Base-by-base conservation (phyloP, 2,888 invertebrate genomes). In the Mystacides longicornis region DNA sequence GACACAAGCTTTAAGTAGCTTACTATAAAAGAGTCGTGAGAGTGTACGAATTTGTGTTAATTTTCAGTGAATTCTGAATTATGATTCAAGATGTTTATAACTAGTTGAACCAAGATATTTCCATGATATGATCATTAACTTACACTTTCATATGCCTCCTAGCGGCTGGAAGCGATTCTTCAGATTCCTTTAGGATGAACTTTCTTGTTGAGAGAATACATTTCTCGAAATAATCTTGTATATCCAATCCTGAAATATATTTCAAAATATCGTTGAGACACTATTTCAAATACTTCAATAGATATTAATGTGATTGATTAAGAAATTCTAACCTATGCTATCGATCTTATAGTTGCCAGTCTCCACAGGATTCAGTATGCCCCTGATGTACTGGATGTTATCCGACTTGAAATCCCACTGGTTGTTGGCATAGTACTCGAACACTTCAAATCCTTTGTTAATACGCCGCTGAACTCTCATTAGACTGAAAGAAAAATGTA, bases 391-490 rank as follows among this genome's bases (percentile, higher is more conserved):
- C 7, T 81, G 69, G 0, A 85, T 79, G 60, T 82, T 81, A 50
- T 83, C 79, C 19, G 89, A 90, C 46, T 84, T 83, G 69, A 93
- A 92, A 66, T 88, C 87, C 94, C 95, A 95, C 60, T 92, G 90
- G 67, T 90, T 89, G 68, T 88, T 90, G 0, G 93, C 92, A 72
- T 95, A 95, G 68, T 93, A 94, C 67, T 93, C 90, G 65, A 95
- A 87, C 0, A 90, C 88, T 65, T 90, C 89, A 66, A 93, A 89
- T 0, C 93, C 90, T 73, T 91, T 90, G 61, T 80, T 81, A 64
- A 95, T 87, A 48, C 90, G 83, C 55, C 85, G 83, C 63, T 93
- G 93, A 1, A 93, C 86, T 50, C 86, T 82, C 66, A 89, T 86
- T 66, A 93, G 75, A 23, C 93, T 93, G 68, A 0, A 72, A 67